Percentiles rank a stretch among this genome's conserved stretches.
Evolutionary conservation across 2,888 invertebrate genomes (phyloP).

Genomic region (Platerodrilus igneus): DNA sequence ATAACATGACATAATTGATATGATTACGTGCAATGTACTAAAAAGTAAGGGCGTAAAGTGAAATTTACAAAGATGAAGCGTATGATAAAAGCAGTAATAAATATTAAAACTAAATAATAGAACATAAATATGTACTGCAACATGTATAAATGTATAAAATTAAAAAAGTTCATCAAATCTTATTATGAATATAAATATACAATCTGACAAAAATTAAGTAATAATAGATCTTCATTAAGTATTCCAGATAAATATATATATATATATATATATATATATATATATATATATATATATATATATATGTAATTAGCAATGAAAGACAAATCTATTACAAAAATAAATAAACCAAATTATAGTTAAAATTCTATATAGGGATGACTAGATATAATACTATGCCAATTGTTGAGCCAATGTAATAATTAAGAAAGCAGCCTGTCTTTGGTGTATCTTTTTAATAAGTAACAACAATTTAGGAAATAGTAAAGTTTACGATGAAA

Average conservation of each 20-base stretch:
- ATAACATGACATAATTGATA: slow-evolving; percentile 31
- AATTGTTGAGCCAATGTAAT: slow-evolving; percentile 37
- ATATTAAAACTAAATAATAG: slow-evolving; percentile 12
- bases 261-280: too few relatives aligned
- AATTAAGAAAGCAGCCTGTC: slow-evolving; percentile 30
- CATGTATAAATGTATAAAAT: slow-evolving; percentile 11
- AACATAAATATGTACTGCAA: slow-evolving; percentile 21
- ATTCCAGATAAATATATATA: too few relatives aligned
- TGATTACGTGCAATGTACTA: slow-evolving; percentile 31
- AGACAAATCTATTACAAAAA: slow-evolving; percentile 17
- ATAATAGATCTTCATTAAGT: slow-evolving; percentile 15
- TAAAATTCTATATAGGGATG: slow-evolving; percentile 36
- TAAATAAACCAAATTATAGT: slow-evolving; percentile 23
- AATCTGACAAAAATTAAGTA: slow-evolving; percentile 11
- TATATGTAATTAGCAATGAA: too few relatives aligned
- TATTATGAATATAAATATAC: slow-evolving; percentile 4
- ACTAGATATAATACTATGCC: slow-evolving; percentile 42
- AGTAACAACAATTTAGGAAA: slow-evolving; percentile 45
- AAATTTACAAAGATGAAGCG: slow-evolving; percentile 23
- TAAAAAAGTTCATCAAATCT: slow-evolving; percentile 2
- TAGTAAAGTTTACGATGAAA: slow-evolving; percentile 48
- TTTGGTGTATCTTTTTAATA: slow-evolving; percentile 46
- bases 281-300: too few relatives aligned
- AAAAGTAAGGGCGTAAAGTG: slow-evolving; percentile 30
- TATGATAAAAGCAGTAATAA: slow-evolving; percentile 22